Base-by-base conservation (phyloP, 2,888 invertebrate species). In the Meliscaeva auricollis region DNA sequence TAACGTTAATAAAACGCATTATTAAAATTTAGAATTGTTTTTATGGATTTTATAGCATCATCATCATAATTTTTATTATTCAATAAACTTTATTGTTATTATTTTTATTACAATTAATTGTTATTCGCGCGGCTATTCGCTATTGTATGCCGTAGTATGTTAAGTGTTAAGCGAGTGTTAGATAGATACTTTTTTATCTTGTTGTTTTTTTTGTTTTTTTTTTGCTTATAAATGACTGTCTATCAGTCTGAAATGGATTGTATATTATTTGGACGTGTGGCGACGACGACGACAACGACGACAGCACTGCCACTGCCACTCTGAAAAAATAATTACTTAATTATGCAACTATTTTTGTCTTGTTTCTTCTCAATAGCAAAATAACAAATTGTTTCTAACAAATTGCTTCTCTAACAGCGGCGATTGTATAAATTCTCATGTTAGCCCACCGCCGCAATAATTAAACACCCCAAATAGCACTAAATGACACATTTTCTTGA, bases 1-100 rank as follows among this genome's bases (percentile, higher is more conserved):
- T 87, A 58, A 38, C 8, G 58, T 35, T 58, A 84, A 87, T 83
- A 79, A 26, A 87, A 87, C 80, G 87, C 88, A 87, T 90, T 90
- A 91, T 91, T 90, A 90, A 89, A 89, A 88, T 90, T 90, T 89
- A 89, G 89, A 90, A 91, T 91, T 91, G 91, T 88, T 91, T 91
- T 91, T 90, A 91, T 91, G 90, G 89, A 89, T 89, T 90, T 91
- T 90, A 90, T 91, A 89, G 90, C 90, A 90, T 90, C 90, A 91
- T 91, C 87, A 88, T 74, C 88, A 87, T 89, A 87, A 88, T 88
- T 89, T 90, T 91, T 90, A 89, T 88, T 90, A 88, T 90, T 89
- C 90, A 90, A 91, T 91, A 89, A 90, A 88, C 80, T 88, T 90
- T 88, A 90, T 90, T 88, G 89, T 90, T 89, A 90, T 88, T 89